Percentiles rank a stretch among this genome's conserved stretches.
Evolutionary conservation across 2,113 vertebrate species (phyloP).

Genomic region (Entosphenus tridentatus): DNA sequence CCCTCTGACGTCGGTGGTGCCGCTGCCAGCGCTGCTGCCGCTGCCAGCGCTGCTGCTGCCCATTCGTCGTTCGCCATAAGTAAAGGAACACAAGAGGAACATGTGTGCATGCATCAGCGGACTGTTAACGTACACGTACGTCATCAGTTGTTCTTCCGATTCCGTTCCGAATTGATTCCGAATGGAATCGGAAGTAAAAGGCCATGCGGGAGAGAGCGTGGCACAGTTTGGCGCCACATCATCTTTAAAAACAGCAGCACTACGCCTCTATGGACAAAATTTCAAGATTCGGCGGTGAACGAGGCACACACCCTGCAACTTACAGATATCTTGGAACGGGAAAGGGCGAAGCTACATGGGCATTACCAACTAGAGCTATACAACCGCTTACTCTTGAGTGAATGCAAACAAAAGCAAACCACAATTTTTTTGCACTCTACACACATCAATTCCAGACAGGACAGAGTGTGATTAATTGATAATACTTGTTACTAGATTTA

Average conservation of each 20-base stretch:
- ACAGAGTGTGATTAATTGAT: neutral
- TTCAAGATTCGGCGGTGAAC: neutral
- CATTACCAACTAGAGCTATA: neutral
- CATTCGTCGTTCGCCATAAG: neutral
- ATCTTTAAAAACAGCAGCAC: too few relatives aligned
- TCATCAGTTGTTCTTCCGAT: neutral
- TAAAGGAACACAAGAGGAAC: neutral
- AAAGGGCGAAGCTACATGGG: neutral
- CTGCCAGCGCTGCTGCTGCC: too few relatives aligned
- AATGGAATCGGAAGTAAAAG: too few relatives aligned
- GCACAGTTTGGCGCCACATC: too few relatives aligned
- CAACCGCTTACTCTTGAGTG: neutral
- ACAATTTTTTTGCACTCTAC: neutral
- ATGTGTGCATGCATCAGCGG: neutral
- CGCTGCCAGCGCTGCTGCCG: neutral
- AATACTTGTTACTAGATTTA: neutral
- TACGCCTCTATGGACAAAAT: too few relatives aligned
- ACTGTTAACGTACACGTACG: neutral
- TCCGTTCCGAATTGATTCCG: too few relatives aligned
- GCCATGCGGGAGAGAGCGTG: too few relatives aligned
- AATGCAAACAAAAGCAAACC: constrained; percentile 1
- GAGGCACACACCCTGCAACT: neutral
- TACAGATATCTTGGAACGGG: neutral
- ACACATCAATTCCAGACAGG: neutral
- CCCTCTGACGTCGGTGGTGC: neutral